phyloP scores from a whole-genome alignment of 1,140 invertebrate genomes.

The Uloborus diversus region DNA sequence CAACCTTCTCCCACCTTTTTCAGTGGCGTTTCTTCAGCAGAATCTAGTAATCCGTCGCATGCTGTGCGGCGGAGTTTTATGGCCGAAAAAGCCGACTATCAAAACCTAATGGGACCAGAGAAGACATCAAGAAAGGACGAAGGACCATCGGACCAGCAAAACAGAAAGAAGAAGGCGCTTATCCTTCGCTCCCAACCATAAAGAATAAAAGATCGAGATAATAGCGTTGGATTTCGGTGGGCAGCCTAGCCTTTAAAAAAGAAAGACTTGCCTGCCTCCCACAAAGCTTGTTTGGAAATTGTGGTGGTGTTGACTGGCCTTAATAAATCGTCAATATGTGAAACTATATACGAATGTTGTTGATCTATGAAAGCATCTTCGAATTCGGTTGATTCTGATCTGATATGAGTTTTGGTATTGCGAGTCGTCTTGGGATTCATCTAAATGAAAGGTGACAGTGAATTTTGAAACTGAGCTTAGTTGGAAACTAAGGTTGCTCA shows the following conservation, averaged over 20 bases:
- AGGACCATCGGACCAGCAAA: slow-evolving; percentile 21
- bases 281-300: slow-evolving; percentile 1
- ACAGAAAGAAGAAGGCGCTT: slow-evolving; percentile 13
- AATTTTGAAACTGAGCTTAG: no score
- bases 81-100: slow-evolving; percentile 49
- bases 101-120: slow-evolving; percentile 45
- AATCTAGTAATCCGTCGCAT: slow-evolving; percentile 38
- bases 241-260: background rate
- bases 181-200: slow-evolving; percentile 2
- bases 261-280: background rate
- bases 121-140: slow-evolving; percentile 20
- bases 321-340: slow-evolving; percentile 29
- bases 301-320: background rate
- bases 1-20: slow-evolving; percentile 3
- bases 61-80: slow-evolving; percentile 31
- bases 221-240: slow-evolving; percentile 20
- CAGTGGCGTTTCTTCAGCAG: background rate
- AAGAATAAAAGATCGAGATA: slow-evolving; percentile 47
- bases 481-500: no score
- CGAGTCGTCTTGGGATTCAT: no score
- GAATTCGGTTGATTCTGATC: no score
- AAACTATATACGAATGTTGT: no score
- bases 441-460: no score
- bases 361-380: no score
- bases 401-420: no score